Base-by-base conservation (phyloP, 2,113 vertebrate species). In the Brachypteracias leptosomus region DNA sequence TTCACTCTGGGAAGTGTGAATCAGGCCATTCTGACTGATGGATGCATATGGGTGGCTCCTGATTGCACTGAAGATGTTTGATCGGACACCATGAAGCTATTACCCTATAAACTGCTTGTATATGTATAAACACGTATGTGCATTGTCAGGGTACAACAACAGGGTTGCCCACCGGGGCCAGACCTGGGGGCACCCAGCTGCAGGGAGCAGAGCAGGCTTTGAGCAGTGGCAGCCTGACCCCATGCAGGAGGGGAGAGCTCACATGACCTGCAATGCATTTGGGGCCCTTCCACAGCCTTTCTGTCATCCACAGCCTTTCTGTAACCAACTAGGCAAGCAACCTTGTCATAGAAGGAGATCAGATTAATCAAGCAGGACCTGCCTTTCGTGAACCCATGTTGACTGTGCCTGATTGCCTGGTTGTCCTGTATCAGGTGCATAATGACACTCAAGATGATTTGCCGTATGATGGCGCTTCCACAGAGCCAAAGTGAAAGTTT, bases 211-310 rank as follows among this genome's bases (percentile, higher is more conserved):
- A 74, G 51, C 19, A 35, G 58, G 17, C 40, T 83, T 49, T 47
- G 17, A 47, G 52, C 33, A 88, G 35, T 29, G 17, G 9, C 46
- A 61, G 25, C 29, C 29, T 42, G 38, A 22, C 19, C 40, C 18
- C 2, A 1, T 1, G 0, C 42, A 33, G 42, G 29, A 2, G 10
- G 25, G 3, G 36, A 36, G 26, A 72, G n/a, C 12, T 11, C 9
- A 1, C 15, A 52, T 0, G 0, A n/a, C 9, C 16, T 49, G n/a
- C 11, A 21, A 18, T 13, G 11, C 17, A 4, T 40, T 3, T 29
- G 33, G 3, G 19, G 21, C 5, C 20, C 44, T n/a, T n/a, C 52
- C 29, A 55, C 52, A 55, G 16, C 29, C 52, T 17, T 55, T 55
- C 52, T 17, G 26, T 55, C n/a, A n/a, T n/a, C 52, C 29, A 55